Base-by-base conservation (phyloP, 2,888 invertebrate genomes). In the Aproaerema taeniolella region DNA sequence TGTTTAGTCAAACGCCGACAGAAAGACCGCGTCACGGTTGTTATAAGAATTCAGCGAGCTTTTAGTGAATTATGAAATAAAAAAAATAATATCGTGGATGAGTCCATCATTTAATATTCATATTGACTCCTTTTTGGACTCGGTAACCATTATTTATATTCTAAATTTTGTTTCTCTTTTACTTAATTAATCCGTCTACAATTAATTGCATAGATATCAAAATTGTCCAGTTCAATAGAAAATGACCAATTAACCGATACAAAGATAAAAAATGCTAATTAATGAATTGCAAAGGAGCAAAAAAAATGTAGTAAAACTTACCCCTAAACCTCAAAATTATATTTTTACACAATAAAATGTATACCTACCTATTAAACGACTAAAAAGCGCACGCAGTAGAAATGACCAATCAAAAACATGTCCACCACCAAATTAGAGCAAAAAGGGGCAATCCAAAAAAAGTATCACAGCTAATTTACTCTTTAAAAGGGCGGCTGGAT, bases 1-100 rank as follows among this genome's bases (percentile, higher is more conserved):
- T 65, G 67, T 68, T 67, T 61, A 64, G 65, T 49, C 48, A 50
- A 60, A 64, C 17, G 74, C 79, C 80, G 79, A 75, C 78, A 68
- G 65, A 68, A 67, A 59, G 54, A 48, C 47, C 58, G 64, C 67
- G 69, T 66, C 67, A 64, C 37, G 43, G 43, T 12, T 36, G 40
- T 48, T 45, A 43, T 29, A 28, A 26, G 33, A 38, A 42, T 44
- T 43, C 37, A 15, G 28, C 34, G 30, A 43, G 41, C 49, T 43
- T 46, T 51, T 50, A 49, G 47, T 42, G 47, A 50, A 51, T 49
- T 52, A 46, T 47, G 45, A 44, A 52, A 50, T 46, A 16, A 41
- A 41, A 41, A 26, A 24, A 16, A 8, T 1, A 9, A 15, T 31
- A 10, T 14, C 31, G 13, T n/a, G n/a, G n/a, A n/a, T n/a, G n/a